A percentile compares a stretch with the other conserved stretches of the same genome.
Evolutionary conservation across 2,888 invertebrate species (phyloP).

Genomic region (Drosophila setosimentum): DNA sequence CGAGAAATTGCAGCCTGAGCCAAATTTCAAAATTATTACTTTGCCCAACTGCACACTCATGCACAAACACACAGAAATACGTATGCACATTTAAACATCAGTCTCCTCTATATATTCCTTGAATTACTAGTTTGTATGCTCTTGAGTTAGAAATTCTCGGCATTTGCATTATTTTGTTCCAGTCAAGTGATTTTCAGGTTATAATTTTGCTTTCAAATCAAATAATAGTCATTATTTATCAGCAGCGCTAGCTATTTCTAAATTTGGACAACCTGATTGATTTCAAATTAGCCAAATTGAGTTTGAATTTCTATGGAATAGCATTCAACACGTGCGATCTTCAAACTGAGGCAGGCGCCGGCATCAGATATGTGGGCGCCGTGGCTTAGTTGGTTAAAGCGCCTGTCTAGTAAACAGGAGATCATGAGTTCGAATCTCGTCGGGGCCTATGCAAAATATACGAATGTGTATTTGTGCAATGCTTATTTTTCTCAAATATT

Average conservation of each 20-base stretch:
- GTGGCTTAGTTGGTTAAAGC: conserved; percentile 86
- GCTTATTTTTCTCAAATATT: neutral
- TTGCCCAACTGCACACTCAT: conserved; percentile 58
- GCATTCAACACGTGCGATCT: conserved; percentile 16
- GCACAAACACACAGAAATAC: conserved; percentile 10
- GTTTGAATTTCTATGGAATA: conserved; percentile 1
- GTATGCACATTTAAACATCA: neutral
- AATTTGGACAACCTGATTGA: conserved; percentile 15
- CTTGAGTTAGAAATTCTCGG: conserved; percentile 10
- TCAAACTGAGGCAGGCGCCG: neutral
- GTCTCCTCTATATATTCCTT: conserved; percentile 6
- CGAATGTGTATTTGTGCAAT: neutral
- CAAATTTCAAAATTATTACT: conserved; percentile 77
- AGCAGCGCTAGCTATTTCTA: conserved; percentile 20
- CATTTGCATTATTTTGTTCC: conserved; percentile 3
- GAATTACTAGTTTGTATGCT: conserved; percentile 1
- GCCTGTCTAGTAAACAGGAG: conserved; percentile 86
- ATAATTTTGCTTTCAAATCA: conserved; percentile 10
- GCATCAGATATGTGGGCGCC: conserved; percentile 68
- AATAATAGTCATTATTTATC: conserved; percentile 14
- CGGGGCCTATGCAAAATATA: conserved; percentile 78
- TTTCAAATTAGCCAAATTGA: conserved; percentile 29
- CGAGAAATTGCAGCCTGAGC: conserved; percentile 73
- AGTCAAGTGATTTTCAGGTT: conserved; percentile 13
- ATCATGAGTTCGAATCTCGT: conserved; percentile 85